Evolutionary conservation across 2,113 vertebrate species (phyloP).

Genomic region (Eulemur rufifrons): DNA sequence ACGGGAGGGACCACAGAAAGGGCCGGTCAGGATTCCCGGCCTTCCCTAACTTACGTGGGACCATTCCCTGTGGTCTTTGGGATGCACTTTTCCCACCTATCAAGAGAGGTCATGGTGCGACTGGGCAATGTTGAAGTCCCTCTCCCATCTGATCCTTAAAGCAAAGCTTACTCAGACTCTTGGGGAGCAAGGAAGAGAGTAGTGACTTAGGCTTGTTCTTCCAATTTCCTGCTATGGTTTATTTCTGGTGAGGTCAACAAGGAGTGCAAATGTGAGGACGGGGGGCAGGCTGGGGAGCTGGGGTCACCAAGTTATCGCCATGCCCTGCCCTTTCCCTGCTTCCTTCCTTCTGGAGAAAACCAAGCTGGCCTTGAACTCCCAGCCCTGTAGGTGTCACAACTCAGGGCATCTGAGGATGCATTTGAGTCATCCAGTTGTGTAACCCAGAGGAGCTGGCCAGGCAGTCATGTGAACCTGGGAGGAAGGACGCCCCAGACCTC

Average conservation of each 20-base stretch:
- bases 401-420: neutral
- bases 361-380: neutral
- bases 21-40: neutral
- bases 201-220: neutral
- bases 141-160: neutral
- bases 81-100: neutral
- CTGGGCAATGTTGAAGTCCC: neutral
- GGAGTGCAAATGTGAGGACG: neutral
- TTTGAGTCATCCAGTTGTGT: neutral
- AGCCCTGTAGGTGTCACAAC: neutral
- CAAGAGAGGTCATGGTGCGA: neutral
- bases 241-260: neutral
- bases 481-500: neutral
- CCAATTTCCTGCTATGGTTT: neutral
- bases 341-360: conserved; percentile 49
- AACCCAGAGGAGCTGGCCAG: neutral
- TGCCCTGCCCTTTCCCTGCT: neutral
- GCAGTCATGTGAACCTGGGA: neutral
- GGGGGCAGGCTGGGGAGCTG: neutral
- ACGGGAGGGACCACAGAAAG: neutral
- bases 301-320: neutral
- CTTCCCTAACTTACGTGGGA: neutral
- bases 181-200: neutral
- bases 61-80: neutral
- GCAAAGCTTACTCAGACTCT: neutral